Evolutionary conservation across 2,113 vertebrate genomes (phyloP).

Genomic region (Fulmarus glacialis): DNA sequence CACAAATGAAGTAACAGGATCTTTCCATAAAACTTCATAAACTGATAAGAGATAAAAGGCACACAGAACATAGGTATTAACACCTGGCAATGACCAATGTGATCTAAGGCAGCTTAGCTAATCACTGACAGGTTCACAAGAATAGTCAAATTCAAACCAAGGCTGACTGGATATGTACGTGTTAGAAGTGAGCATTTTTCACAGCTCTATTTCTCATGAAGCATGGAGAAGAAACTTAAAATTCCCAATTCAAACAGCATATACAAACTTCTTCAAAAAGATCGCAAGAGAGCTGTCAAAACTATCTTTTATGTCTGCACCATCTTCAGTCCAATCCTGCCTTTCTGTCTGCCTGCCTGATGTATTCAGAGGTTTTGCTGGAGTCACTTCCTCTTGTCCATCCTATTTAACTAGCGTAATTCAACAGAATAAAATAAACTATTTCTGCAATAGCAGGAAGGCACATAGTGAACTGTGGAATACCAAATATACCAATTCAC

Average conservation of each 20-base stretch:
- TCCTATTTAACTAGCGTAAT: conserved; percentile 44
- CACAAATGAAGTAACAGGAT: neutral
- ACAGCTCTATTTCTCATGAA: neutral
- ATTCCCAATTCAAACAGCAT: neutral
- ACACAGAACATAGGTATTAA: neutral
- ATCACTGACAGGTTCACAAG: neutral
- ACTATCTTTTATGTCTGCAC: neutral
- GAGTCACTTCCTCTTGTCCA: conserved; percentile 22
- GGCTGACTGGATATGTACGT: neutral
- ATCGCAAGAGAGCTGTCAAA: neutral
- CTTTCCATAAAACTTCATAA: neutral
- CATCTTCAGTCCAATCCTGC: neutral
- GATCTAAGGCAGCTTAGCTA: neutral
- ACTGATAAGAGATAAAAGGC: neutral
- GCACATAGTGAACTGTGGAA: conserved; percentile 39
- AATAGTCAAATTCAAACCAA: neutral
- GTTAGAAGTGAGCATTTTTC: neutral
- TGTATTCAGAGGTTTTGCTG: conserved; percentile 15
- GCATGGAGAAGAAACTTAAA: neutral
- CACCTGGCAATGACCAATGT: neutral
- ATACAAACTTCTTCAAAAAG: neutral
- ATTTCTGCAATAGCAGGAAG: conserved; percentile 51
- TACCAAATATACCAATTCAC: conserved; percentile 58
- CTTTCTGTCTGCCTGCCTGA: neutral
- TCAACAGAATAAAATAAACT: conserved; percentile 50